Conservation (phyloP, 2,888 invertebrate genomes). For the Cheilosia pagana region DNA sequence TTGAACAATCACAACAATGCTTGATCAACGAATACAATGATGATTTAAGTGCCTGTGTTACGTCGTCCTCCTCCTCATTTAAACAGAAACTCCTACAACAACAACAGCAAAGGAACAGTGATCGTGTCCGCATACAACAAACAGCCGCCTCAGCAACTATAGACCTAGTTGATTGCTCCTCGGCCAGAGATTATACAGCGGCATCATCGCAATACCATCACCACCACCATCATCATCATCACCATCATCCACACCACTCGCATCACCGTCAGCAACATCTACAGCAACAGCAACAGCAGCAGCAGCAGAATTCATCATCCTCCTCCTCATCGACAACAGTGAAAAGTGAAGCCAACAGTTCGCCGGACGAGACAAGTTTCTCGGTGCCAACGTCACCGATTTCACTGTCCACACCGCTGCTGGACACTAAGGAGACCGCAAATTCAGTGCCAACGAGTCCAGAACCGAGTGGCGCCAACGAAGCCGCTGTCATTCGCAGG, state of each 20-base stretch:
- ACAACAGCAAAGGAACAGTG: conserved; percentile 65
- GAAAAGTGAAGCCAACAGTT: conserved; percentile 81
- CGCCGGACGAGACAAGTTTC: conserved; percentile 82
- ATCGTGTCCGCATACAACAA: conserved; percentile 68
- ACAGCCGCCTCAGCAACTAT: conserved; percentile 69
- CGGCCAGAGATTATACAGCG: conserved; percentile 51
- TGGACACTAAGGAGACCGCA: conserved; percentile 82
- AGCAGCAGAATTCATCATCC: conserved; percentile 75
- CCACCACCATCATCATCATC: conserved; percentile 73
- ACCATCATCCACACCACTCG: conserved; percentile 69
- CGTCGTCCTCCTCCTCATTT: conserved; percentile 76
- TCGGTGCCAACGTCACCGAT: conserved; percentile 84
- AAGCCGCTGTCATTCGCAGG: conserved; percentile 80
- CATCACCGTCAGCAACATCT: conserved; percentile 75
- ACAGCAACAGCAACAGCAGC: conserved; percentile 75
- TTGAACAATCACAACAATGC: conserved; percentile 66
- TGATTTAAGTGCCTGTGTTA: conserved; percentile 76
- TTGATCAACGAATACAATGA: conserved; percentile 76
- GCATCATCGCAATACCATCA: conserved; percentile 64
- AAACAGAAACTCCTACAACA: conserved; percentile 68
- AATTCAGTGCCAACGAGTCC: conserved; percentile 90
- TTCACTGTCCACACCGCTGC: conserved; percentile 83
- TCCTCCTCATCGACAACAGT: conserved; percentile 83
- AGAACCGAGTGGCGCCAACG: conserved; percentile 83
- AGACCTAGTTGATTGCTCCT: conserved; percentile 65